Evolutionary conservation across 2,888 invertebrate genomes (phyloP).

Genomic region (Amblyjoppa fuscipennis): DNA sequence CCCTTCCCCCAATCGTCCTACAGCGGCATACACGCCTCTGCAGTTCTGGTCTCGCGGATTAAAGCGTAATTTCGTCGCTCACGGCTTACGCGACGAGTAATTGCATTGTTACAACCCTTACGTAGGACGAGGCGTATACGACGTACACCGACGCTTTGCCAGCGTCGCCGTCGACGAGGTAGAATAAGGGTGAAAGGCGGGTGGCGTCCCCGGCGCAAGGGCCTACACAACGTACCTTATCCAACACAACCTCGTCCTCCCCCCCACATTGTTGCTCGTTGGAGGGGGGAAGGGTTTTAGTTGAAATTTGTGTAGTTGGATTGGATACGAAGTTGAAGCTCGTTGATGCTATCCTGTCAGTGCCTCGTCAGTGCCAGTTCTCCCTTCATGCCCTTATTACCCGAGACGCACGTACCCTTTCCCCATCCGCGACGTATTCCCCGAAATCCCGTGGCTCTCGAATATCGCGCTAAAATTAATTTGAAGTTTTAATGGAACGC

Average conservation of each 20-base stretch:
- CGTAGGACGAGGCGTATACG: constrained; percentile 51
- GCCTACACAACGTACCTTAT: not conserved
- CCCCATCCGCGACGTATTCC: constrained; percentile 15
- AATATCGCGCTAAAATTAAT: constrained; percentile 76
- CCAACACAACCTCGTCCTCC: not conserved
- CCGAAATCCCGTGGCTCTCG: not conserved
- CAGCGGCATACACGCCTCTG: constrained; percentile 58
- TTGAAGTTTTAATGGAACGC: constrained; percentile 81
- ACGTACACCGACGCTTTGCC: constrained; percentile 30
- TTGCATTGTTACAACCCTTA: constrained; percentile 82
- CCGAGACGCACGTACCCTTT: not conserved
- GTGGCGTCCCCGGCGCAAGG: constrained; percentile 33
- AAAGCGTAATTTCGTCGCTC: constrained; percentile 81
- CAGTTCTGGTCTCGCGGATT: constrained; percentile 73
- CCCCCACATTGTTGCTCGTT: constrained; percentile 66
- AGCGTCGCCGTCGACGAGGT: constrained; percentile 56
- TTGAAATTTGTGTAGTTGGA: constrained; percentile 81
- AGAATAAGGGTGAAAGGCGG: constrained; percentile 55
- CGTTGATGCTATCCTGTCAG: constrained; percentile 74
- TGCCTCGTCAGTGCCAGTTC: constrained; percentile 59
- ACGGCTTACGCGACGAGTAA: constrained; percentile 82
- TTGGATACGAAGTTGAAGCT: constrained; percentile 79
- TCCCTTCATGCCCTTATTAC: constrained; percentile 16
- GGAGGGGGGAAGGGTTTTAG: constrained; percentile 73
- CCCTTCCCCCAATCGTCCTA: constrained; percentile 8